Evolutionary conservation across 2,888 invertebrate genomes (phyloP).

Genomic region (Melinaea marsaeus): DNA sequence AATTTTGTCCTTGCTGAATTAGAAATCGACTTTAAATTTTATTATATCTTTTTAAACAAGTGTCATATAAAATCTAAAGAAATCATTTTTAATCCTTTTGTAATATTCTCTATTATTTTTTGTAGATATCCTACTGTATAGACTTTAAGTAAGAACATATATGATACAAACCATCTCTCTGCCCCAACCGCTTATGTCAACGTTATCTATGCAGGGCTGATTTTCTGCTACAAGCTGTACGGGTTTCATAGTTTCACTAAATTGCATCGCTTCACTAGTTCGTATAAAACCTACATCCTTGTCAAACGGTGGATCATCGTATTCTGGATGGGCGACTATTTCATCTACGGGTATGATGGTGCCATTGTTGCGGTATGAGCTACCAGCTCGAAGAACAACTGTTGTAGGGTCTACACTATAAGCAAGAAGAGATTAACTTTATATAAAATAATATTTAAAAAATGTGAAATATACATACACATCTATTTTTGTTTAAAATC

Average conservation of each 20-base stretch:
- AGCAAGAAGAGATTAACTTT: neutral
- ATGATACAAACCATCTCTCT: slow-evolving; percentile 46
- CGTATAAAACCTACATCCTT: slow-evolving; percentile 67
- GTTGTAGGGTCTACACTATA: slow-evolving; percentile 58
- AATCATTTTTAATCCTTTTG: too few relatives aligned
- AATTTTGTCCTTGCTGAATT: slow-evolving; percentile 57
- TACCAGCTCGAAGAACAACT: slow-evolving; percentile 70
- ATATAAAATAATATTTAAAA: too few relatives aligned
- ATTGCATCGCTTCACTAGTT: slow-evolving; percentile 55
- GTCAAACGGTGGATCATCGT: slow-evolving; percentile 58
- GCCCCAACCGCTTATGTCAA: slow-evolving; percentile 67
- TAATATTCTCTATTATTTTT: too few relatives aligned
- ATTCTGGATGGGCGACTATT: slow-evolving; percentile 60
- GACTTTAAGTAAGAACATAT: neutral
- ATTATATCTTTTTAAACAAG: neutral
- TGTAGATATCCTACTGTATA: too few relatives aligned
- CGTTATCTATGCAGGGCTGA: slow-evolving; percentile 40
- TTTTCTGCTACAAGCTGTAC: slow-evolving; percentile 46
- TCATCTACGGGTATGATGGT: slow-evolving; percentile 63
- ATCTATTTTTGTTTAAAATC: too few relatives aligned
- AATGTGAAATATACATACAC: too few relatives aligned
- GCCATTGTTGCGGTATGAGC: slow-evolving; percentile 57
- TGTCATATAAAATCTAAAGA: too few relatives aligned
- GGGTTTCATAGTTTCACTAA: slow-evolving; percentile 52
- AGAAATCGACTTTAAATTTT: too few relatives aligned